Percentiles rank a stretch among this genome's conserved stretches.
Conservation (phyloP, 1,140 invertebrate genomes). For the Drosophila parvula region DNA sequence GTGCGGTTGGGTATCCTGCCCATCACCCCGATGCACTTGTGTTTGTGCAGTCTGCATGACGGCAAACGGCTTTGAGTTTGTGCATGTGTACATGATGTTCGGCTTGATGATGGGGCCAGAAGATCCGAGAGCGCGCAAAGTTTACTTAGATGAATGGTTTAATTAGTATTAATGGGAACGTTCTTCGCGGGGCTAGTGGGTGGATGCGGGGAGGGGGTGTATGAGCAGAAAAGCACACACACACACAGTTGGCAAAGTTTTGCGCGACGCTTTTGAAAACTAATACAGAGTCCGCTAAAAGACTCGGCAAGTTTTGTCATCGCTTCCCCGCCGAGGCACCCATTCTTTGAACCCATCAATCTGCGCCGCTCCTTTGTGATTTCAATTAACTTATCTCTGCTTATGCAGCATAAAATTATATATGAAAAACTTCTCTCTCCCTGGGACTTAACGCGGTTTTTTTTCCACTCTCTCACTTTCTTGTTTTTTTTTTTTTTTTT, state of each 20-base stretch:
- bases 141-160: slow-evolving; percentile 65
- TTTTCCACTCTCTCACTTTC: background rate
- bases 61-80: slow-evolving; percentile 67
- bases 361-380: slow-evolving; percentile 44
- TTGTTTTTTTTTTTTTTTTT: too few relatives aligned
- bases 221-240: slow-evolving; percentile 6
- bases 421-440: slow-evolving; percentile 36
- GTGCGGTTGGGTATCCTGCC: slow-evolving; percentile 4
- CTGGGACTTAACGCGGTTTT: slow-evolving; percentile 1
- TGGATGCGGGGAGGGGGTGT: background rate
- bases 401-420: slow-evolving; percentile 56
- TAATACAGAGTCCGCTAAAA: slow-evolving; percentile 22
- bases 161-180: slow-evolving; percentile 69
- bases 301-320: slow-evolving; percentile 34
- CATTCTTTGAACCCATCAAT: slow-evolving; percentile 42
- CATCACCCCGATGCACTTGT: slow-evolving; percentile 58
- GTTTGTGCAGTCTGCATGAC: slow-evolving; percentile 73
- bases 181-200: background rate
- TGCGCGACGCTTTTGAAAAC: slow-evolving; percentile 34
- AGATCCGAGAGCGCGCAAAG: slow-evolving; percentile 51
- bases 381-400: slow-evolving; percentile 57
- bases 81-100: slow-evolving; percentile 53
- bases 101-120: slow-evolving; percentile 36
- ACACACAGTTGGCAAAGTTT: slow-evolving; percentile 35
- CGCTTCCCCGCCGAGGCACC: slow-evolving; percentile 1